Base-by-base conservation (phyloP, 2,888 invertebrate genomes). In the Papilio elwesi region DNA sequence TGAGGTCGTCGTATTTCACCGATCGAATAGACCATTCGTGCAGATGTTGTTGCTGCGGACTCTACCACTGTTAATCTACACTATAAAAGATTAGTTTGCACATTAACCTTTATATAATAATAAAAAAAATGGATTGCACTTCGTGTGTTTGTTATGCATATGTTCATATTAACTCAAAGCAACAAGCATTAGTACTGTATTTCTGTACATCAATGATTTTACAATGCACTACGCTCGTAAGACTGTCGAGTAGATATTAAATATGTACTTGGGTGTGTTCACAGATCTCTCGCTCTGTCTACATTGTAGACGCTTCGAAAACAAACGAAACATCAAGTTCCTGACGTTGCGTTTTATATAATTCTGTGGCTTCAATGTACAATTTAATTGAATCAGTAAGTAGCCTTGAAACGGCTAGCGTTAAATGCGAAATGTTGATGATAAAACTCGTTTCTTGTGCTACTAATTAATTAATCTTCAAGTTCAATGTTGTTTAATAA, bases 271-370 rank as follows among this genome's bases (percentile, higher is more conserved):
- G 52, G 11, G n/a, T 38, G 4, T 15, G 43, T 67, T 67, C 55
- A 55, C 67, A 55, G 53, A 4, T 26, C 4, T 4, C 26, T 26
- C 2, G 55, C 16, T 53, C 47, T 66, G 38, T 52, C 15, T 53
- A 13, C 55, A 16, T 55, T 67, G 67, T 67, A 47, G 16, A 26
- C 26, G 26, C 16, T 13, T 9, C 13, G 16, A 12, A 12, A 52
- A 52, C 38, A 66, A 67, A 55, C 13, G 55, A 16, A 55, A 67
- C 47, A 43, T 67, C 67, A 55, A 47, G 51, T 47, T 67, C 15
- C 47, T 55, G 51, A 47, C 47, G 53, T 36, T 59, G 26, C 26
- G 1, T 59, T 59, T 49, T 57, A 47, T 52, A 53, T 63, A 47
- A 43, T n/a, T 49, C 38, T 38, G 57, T 38, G 13, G 57, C 57